Evolutionary conservation across 2,797 vertebrate species (phyloP).

Genomic region (Carapus acus): DNA sequence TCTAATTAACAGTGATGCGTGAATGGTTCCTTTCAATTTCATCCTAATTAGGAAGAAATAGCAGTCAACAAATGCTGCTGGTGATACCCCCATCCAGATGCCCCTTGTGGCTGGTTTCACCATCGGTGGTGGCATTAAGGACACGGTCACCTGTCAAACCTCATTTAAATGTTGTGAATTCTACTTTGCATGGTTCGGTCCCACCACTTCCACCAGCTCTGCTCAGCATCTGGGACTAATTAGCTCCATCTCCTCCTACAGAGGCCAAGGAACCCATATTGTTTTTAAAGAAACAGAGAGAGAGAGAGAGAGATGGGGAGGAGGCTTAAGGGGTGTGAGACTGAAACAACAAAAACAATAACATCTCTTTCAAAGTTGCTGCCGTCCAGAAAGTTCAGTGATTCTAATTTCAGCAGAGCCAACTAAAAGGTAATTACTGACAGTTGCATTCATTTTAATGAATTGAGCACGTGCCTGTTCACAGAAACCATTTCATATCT

Average conservation of each 20-base stretch:
- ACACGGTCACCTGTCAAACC: constrained; percentile 54
- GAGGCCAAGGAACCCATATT: constrained; percentile 29
- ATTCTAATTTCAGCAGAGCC: constrained; percentile 18
- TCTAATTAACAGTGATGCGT: constrained; percentile 61
- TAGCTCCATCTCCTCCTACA: constrained; percentile 44
- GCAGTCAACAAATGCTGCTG: constrained; percentile 57
- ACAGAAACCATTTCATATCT: too few relatives aligned
- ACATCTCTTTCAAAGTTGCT: constrained; percentile 22
- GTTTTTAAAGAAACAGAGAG: constrained; percentile 15
- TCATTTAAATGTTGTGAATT: constrained; percentile 46
- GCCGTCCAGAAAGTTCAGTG: constrained; percentile 21
- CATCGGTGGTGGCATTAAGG: constrained; percentile 21
- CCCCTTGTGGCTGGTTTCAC: constrained; percentile 33
- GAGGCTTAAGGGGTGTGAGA: too few relatives aligned
- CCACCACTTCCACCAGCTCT: constrained; percentile 18
- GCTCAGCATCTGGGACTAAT: constrained; percentile 58
- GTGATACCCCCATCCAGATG: constrained; percentile 51
- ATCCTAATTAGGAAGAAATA: constrained; percentile 59
- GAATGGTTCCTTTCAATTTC: constrained; percentile 51
- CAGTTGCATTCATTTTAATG: too few relatives aligned
- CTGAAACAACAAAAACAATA: constrained; percentile 45
- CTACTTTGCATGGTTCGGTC: constrained; percentile 36
- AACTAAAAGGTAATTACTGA: constrained; percentile 18
- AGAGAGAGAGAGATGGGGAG: not conserved
- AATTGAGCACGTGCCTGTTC: too few relatives aligned